These are phyloP conservation scores for Drymodes brunneopygia DNA, from an alignment of 2,113 vertebrate species.

Conservation along the genomic window DNA sequence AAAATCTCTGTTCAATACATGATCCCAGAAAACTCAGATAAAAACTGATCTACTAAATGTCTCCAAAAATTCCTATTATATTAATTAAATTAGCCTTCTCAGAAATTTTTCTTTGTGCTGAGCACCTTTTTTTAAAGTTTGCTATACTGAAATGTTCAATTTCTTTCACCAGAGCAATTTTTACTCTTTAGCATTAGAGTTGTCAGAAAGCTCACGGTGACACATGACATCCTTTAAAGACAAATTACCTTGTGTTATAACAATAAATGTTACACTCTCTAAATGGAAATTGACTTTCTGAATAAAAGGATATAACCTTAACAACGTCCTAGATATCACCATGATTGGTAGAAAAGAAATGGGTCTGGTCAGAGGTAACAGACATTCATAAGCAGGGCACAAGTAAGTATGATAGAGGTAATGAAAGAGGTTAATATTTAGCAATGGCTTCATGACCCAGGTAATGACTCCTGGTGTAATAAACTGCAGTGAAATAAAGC, in stretches of 20 bases:
- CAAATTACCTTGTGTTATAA: constrained; percentile 7
- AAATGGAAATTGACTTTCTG: constrained; percentile 47
- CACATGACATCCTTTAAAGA: constrained; percentile 12
- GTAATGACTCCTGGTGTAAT: background rate
- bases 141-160: background rate
- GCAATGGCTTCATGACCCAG: background rate
- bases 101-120: background rate
- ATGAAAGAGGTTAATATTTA: background rate
- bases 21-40: background rate
- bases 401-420: background rate
- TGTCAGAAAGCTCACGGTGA: constrained; percentile 20
- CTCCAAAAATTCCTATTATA: background rate
- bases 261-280: background rate
- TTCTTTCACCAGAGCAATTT: background rate
- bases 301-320: constrained; percentile 25
- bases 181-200: background rate
- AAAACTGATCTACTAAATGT: background rate
- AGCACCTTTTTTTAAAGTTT: background rate
- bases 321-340: background rate
- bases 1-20: background rate
- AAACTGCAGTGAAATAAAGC: background rate
- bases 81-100: background rate
- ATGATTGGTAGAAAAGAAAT: background rate
- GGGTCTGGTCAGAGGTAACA: background rate
- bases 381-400: background rate